A percentile compares a stretch with the other conserved stretches of the same genome.
phyloP scores from a whole-genome alignment of 2,113 vertebrate genomes.

The Rhineura floridana region DNA sequence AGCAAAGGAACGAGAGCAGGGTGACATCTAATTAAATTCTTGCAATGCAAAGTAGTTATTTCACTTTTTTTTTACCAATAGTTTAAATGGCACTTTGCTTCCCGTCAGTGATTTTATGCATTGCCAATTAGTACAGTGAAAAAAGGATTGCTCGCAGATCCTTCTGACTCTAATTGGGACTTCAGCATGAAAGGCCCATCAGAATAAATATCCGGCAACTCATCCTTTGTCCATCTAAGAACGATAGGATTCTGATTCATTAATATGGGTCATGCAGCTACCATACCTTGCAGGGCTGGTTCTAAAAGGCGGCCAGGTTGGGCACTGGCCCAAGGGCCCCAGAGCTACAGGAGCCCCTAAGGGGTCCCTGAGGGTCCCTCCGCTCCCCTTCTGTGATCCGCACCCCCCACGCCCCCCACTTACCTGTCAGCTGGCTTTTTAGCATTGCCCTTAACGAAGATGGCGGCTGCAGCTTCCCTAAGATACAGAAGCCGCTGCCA shows the following conservation, averaged over 20 bases:
- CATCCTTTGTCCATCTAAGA: constrained; percentile 44
- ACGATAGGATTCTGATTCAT: constrained; percentile 25
- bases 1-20: constrained; percentile 16
- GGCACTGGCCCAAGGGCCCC: too few relatives aligned
- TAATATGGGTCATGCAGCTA: constrained; percentile 10
- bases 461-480: too few relatives aligned
- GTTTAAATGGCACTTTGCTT: constrained; percentile 18
- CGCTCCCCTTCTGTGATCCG: too few relatives aligned
- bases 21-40: constrained; percentile 15
- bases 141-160: constrained; percentile 45
- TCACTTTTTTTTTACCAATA: constrained; percentile 24
- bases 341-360: too few relatives aligned
- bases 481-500: too few relatives aligned
- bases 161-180: constrained; percentile 50
- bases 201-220: constrained; percentile 47
- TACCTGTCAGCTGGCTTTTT: too few relatives aligned
- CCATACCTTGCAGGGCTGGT: not conserved
- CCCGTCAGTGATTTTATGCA: constrained; percentile 30
- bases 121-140: constrained; percentile 49
- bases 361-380: too few relatives aligned
- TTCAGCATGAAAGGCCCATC: constrained; percentile 34
- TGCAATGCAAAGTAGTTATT: not conserved
- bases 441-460: too few relatives aligned
- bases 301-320: too few relatives aligned
- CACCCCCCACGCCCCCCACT: too few relatives aligned